Conservation (phyloP, 2,888 invertebrate species). For the Drosophila picticornis region DNA sequence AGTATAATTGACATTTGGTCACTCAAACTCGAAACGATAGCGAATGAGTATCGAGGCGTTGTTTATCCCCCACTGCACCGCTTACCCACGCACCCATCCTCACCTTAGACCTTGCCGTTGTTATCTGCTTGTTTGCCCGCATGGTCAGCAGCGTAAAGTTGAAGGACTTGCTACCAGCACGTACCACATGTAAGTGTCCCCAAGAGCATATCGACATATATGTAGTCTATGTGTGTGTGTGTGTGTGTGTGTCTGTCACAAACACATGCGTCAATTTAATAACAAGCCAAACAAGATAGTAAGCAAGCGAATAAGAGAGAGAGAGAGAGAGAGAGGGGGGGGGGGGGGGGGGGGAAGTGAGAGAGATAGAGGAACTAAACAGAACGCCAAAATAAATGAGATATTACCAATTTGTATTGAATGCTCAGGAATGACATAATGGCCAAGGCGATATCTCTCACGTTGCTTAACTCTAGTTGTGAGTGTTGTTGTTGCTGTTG, state of each 20-base stretch:
- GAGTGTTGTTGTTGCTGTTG: background rate
- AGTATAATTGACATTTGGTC: conserved; percentile 80
- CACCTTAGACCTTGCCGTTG: conserved; percentile 7
- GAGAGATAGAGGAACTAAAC: conserved; percentile 14
- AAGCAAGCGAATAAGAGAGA: conserved; percentile 8
- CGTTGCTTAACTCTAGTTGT: conserved; percentile 19
- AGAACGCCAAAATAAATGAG: conserved; percentile 69
- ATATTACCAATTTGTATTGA: conserved; percentile 80
- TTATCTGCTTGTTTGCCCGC: conserved; percentile 32
- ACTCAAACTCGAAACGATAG: conserved; percentile 63
- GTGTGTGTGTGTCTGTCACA: conserved; percentile 49
- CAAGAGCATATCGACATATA: conserved; percentile 4
- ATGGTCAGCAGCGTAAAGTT: conserved; percentile 42
- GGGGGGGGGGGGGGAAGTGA: no score
- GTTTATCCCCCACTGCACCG: background rate
- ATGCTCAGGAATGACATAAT: conserved; percentile 74
- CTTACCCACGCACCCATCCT: no score
- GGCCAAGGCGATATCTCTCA: conserved; percentile 36
- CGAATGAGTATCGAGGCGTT: conserved; percentile 38
- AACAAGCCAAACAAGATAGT: conserved; percentile 44
- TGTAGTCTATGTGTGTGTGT: conserved; percentile 4
- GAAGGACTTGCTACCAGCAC: conserved; percentile 54
- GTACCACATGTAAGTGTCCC: conserved; percentile 57
- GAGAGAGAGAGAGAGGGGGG: conserved; percentile 26
- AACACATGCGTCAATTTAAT: conserved; percentile 71